Base-by-base conservation (phyloP, 2,888 invertebrate species). In the Brachynemurus nebulosus region DNA sequence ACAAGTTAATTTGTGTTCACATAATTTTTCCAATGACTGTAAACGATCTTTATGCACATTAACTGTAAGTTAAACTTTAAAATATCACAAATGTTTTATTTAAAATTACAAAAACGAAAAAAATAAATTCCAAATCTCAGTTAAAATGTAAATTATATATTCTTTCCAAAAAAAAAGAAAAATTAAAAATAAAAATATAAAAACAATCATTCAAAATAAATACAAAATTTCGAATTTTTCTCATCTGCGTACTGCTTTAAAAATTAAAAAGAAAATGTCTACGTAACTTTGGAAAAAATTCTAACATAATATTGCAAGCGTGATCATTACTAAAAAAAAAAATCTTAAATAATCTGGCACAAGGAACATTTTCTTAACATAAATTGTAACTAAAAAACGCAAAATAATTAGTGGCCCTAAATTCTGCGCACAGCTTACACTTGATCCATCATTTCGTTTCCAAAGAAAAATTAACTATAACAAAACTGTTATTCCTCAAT, bases 321-420 rank as follows among this genome's bases (percentile, higher is more conserved):
- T 47, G 37, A 20, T 34, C 27, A 33, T 16, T 42, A 39, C 36
- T 37, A 37, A 27, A 34, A n/a, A n/a, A n/a, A n/a, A n/a, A 21
- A 42, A 34, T 18, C 34, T 42, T 25, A 42, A 19, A 42, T 42
- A 40, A 44, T 56, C 54, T 61, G 59, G 61, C 60, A 59, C 60
- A 57, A 60, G 60, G 59, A 61, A 60, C 60, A 58, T 57, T 55
- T 57, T 44, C 46, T 49, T 49, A 48, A 43, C 27, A 55, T 19
- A 20, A 25, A 40, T 16, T 23, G 27, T 25, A 56, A 52, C 53
- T 54, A 53, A 52, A 51, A 48, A 54, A 50, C 47, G 47, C 52
- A 52, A 51, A 52, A 52, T 48, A 36, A 36, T 43, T 20, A 12
- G 11, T 30, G 30, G 30, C n/a, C 30, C 14, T 30, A 30, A 30